Conservation (phyloP, 1,140 invertebrate genomes). For the Orchesella cincta region DNA sequence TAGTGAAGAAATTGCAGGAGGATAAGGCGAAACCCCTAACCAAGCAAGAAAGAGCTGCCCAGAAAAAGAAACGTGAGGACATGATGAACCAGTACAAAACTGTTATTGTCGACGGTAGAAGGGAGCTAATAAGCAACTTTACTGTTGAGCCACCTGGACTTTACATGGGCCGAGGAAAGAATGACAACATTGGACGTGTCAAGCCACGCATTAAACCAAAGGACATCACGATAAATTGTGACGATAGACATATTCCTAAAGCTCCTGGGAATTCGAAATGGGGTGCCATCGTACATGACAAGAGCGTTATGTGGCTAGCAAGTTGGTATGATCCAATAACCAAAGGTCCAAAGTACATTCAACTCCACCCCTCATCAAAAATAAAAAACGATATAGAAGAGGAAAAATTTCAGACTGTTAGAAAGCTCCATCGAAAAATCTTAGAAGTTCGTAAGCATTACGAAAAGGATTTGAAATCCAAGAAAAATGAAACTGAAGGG, state of each 20-base stretch:
- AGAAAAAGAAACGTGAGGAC: not conserved
- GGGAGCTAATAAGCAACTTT: not conserved
- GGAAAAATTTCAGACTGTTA: conserved; percentile 98
- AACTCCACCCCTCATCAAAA: conserved; percentile 99
- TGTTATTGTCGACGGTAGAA: not conserved
- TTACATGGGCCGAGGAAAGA: not conserved
- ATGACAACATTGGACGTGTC: not conserved
- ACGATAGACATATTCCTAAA: not conserved
- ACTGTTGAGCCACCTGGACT: not conserved
- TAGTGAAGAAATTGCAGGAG: not conserved
- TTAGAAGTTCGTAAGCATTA: conserved; percentile 91
- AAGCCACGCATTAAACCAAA: not conserved
- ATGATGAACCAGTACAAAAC: not conserved
- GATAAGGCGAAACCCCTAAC: too few relatives aligned
- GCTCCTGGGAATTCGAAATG: not conserved
- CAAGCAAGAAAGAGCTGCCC: too few relatives aligned
- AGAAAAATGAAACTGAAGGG: conserved; percentile 98
- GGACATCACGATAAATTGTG: not conserved
- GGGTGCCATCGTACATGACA: not conserved
- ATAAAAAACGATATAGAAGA: conserved; percentile 99
- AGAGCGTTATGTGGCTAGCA: not conserved
- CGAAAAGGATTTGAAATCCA: conserved; percentile 91
- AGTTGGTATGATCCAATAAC: not conserved
- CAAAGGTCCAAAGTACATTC: conserved; percentile 96
- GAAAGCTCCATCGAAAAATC: conserved; percentile 84